Conservation (phyloP, 2,888 invertebrate species). For the Harpagoxenus sublaevis region DNA sequence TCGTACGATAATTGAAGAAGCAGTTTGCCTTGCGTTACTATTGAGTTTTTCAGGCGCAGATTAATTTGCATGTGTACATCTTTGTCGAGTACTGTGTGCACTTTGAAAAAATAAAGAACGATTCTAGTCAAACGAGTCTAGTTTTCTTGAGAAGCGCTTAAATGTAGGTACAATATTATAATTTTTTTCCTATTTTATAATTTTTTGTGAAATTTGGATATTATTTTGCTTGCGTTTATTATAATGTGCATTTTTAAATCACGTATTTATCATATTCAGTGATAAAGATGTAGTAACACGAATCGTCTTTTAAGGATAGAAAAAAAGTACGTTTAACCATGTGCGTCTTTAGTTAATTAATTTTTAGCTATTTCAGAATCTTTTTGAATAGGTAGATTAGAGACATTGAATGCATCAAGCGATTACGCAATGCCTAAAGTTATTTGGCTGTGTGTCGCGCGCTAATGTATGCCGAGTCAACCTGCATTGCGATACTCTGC, state of each 20-base stretch:
- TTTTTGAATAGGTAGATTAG: neutral
- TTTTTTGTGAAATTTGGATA: neutral
- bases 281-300: neutral
- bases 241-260: neutral
- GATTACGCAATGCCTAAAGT: constrained; percentile 5
- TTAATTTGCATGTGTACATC: constrained; percentile 3
- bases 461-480: constrained; percentile 45
- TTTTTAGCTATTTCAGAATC: neutral
- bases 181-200: neutral
- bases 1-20: constrained; percentile 15
- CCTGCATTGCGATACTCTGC: neutral
- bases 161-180: too few relatives aligned
- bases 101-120: neutral
- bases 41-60: neutral
- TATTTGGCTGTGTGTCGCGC: constrained; percentile 11
- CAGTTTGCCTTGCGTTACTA: constrained; percentile 16
- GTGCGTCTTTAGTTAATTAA: neutral
- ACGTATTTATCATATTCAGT: neutral
- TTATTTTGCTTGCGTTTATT: neutral
- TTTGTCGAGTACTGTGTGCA: neutral
- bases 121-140: neutral
- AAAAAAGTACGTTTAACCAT: neutral
- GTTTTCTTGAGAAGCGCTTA: neutral
- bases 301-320: neutral
- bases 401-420: constrained; percentile 23